phyloP scores from a whole-genome alignment of 2,113 vertebrate genomes.

The Heterotis niloticus region DNA sequence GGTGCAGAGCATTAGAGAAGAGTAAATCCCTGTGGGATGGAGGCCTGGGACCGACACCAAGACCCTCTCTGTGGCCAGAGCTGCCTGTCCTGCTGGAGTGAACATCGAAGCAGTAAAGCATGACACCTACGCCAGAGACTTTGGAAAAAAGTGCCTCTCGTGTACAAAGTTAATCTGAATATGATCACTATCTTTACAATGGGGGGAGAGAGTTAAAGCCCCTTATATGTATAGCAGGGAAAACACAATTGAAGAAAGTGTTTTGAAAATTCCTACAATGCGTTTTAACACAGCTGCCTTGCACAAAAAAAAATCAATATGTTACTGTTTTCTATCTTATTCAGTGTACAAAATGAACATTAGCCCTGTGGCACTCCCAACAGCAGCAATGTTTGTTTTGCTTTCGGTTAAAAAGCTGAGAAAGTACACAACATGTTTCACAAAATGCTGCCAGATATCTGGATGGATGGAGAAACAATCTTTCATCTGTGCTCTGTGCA shows the following conservation, averaged over 20 bases:
- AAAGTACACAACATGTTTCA: no score
- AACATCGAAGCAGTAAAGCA: not conserved
- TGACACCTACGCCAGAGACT: slow-evolving; percentile 13
- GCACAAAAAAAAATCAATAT: not conserved
- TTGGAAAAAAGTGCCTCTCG: slow-evolving; percentile 15
- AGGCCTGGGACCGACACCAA: not conserved
- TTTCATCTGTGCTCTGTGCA: no score
- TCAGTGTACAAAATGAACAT: not conserved
- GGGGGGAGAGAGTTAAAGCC: not conserved
- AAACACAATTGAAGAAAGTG: not conserved
- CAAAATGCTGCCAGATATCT: no score
- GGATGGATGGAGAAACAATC: no score
- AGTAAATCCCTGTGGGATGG: slow-evolving; percentile 45
- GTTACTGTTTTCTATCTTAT: not conserved
- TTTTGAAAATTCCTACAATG: not conserved
- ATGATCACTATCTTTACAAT: not conserved
- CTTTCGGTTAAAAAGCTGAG: no score
- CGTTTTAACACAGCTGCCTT: not conserved
- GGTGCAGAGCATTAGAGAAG: slow-evolving; percentile 78
- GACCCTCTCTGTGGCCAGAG: not conserved
- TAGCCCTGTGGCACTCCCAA: not conserved
- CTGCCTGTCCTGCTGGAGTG: slow-evolving; percentile 1
- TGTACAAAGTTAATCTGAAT: not conserved
- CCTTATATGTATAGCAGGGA: not conserved
- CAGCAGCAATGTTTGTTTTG: not conserved